These are phyloP conservation scores for Pyrgilauda ruficollis DNA, from an alignment of 2,113 vertebrate species.

Conservation along the genomic window DNA sequence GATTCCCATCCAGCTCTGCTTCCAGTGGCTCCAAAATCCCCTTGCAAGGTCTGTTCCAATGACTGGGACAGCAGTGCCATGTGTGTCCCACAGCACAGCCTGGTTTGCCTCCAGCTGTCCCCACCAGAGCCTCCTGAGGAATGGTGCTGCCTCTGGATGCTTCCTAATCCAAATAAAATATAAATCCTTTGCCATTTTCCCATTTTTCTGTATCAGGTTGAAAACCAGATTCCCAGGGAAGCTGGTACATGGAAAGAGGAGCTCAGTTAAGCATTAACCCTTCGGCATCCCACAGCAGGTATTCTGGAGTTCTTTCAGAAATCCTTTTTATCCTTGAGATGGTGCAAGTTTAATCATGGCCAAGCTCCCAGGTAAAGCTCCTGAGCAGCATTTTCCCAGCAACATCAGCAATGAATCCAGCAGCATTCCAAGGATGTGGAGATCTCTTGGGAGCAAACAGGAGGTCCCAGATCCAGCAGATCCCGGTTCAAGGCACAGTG, in stretches of 20 bases:
- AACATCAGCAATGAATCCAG: background rate
- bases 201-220: background rate
- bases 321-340: background rate
- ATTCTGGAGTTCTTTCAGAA: background rate
- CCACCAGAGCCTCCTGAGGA: background rate
- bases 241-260: background rate
- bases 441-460: background rate
- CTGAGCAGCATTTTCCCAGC: background rate
- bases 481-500: background rate
- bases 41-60: background rate
- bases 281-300: background rate
- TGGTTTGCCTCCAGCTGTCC: background rate
- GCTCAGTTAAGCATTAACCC: background rate
- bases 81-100: background rate
- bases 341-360: background rate
- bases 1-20: background rate
- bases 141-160: background rate
- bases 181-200: fast-evolving
- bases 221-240: background rate
- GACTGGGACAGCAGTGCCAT: background rate
- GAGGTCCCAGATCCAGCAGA: background rate
- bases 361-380: background rate
- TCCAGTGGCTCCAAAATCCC: background rate
- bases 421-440: background rate
- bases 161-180: background rate